Conservation (phyloP, 2,113 vertebrate species). For the Ptilonorhynchus violaceus region DNA sequence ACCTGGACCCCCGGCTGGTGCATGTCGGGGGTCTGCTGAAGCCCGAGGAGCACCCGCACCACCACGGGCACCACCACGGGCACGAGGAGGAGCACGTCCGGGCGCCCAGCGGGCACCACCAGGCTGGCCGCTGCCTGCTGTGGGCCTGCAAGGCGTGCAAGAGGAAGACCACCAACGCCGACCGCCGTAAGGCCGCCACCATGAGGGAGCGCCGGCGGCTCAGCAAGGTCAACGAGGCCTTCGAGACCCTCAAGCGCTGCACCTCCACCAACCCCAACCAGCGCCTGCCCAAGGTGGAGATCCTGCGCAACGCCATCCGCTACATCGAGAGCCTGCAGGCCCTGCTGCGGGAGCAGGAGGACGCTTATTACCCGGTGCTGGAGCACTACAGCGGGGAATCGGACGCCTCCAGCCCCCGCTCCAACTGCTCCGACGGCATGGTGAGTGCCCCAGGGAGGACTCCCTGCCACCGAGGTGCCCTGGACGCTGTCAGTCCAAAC, state of each 20-base stretch:
- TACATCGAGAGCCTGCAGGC: constrained; percentile 97
- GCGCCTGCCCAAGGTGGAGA: constrained; percentile 96
- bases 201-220: constrained; percentile 93
- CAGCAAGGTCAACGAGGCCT: constrained; percentile 96
- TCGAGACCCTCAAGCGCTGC: constrained; percentile 95
- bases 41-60: constrained; percentile 80
- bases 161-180: constrained; percentile 93
- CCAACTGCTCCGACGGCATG: constrained; percentile 97
- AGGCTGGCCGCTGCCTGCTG: constrained; percentile 92
- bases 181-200: constrained; percentile 93
- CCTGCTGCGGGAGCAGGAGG: constrained; percentile 89
- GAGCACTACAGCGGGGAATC: constrained; percentile 96
- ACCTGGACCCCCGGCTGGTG: constrained; percentile 93
- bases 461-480: neutral
- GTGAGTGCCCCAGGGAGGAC: constrained; percentile 72
- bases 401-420: constrained; percentile 92
- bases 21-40: constrained; percentile 89
- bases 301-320: constrained; percentile 96
- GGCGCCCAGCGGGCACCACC: constrained; percentile 94
- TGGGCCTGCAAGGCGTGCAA: constrained; percentile 99
- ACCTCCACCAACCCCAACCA: constrained; percentile 95
- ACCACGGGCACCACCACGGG: constrained; percentile 79
- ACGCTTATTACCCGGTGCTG: constrained; percentile 82
- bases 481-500: neutral
- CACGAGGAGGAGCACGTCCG: constrained; percentile 93